Evolutionary conservation across 1,140 invertebrate species (phyloP).

Genomic region (Drosophila auraria): DNA sequence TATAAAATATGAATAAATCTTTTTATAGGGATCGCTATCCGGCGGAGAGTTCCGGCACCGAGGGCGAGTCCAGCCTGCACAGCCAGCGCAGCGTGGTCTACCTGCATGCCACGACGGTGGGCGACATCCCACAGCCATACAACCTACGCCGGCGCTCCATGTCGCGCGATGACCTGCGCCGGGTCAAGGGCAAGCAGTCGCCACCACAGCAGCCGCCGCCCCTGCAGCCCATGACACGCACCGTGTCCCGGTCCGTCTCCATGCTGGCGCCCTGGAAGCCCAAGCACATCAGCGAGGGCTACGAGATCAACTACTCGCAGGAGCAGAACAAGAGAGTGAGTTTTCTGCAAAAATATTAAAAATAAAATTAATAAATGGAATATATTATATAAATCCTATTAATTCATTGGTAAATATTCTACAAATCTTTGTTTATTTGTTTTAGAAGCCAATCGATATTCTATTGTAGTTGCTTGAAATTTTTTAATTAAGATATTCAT

Average conservation of each 20-base stretch:
- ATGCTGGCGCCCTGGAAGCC: constrained; percentile 94
- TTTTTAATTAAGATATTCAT: constrained; percentile 3
- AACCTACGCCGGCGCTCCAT: constrained; percentile 74
- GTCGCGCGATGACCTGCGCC: constrained; percentile 90
- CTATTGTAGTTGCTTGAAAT: background rate
- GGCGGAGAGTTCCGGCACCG: constrained; percentile 89
- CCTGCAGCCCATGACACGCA: constrained; percentile 89
- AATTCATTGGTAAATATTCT: background rate
- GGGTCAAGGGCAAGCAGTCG: constrained; percentile 63
- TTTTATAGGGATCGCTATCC: constrained; percentile 78
- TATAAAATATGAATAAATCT: background rate
- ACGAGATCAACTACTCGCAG: constrained; percentile 93
- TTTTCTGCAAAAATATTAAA: background rate
- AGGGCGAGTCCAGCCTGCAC: constrained; percentile 92
- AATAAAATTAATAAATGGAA: background rate
- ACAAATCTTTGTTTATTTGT: background rate
- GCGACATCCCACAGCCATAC: constrained; percentile 84
- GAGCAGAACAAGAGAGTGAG: constrained; percentile 86
- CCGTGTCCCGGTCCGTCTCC: constrained; percentile 92
- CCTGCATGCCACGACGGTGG: constrained; percentile 90
- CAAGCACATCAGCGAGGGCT: constrained; percentile 89
- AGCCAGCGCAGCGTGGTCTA: constrained; percentile 92
- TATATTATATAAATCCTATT: no score
- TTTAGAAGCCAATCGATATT: background rate
- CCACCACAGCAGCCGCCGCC: constrained; percentile 78